Base-by-base conservation (phyloP, 2,113 vertebrate genomes). In the Cyphomyrus plagiostoma region DNA sequence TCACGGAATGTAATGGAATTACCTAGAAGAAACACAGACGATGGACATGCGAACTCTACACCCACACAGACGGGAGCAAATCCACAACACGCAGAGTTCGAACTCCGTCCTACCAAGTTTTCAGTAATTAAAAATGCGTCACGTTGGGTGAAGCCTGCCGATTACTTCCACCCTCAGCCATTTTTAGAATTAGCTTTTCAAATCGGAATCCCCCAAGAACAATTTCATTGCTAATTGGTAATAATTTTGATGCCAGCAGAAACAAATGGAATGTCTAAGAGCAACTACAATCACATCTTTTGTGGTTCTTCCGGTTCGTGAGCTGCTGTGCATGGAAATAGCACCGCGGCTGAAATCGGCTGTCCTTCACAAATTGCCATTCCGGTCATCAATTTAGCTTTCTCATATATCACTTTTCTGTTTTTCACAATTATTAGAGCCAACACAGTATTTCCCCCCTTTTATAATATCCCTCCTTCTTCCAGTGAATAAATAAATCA, bases 401-500 rank as follows among this genome's bases (percentile, higher is more conserved):
- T 58, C 84, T 3, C 58, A 39, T 3, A n/a, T 56, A 19, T 13
- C 1, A 0, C 35, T 87, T 56, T 35, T 53, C 26, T 19, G 3
- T 53, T 87, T 52, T 35, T 9, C 48, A 56, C 50, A 56, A 77
- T 56, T 42, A 74, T 30, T 48, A 46, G 23, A 45, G 42, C 15
- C 35, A 48, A 88, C n/a, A 4, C 62, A 39, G 45, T 50, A 39
- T 86, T 10, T 49, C 30, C 45, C 39, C 80, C 26, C 26, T 86
- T 9, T 17, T 42, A 35, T n/a, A 89, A 19, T 74, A 89, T 56
- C 89, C 15, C 56, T 45, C 19, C 53, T 26, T n/a, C 53, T 70
- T 82, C 46, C 83, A 39, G 56, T 39, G 53, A 85, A 77, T 87
- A 89, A 89, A 86, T 77, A 89, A 89, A 86, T 48, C 83, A 87